Evolutionary conservation across 2,113 vertebrate genomes (phyloP).

Genomic region (Verasper variegatus): DNA sequence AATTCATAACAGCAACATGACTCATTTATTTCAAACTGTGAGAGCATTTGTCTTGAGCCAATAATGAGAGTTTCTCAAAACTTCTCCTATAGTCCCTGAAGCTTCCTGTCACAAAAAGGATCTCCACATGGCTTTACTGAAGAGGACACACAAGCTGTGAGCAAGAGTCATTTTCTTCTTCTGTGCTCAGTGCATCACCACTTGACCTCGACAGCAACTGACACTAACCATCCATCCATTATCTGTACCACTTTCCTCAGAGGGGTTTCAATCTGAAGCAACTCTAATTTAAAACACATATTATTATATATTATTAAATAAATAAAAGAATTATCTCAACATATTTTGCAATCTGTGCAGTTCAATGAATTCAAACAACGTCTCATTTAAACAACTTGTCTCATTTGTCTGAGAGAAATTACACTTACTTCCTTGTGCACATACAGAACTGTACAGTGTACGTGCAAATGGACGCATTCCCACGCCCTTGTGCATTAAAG

Average conservation of each 20-base stretch:
- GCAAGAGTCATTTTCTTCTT: too few species aligned
- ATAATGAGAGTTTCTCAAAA: neutral
- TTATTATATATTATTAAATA: too few species aligned
- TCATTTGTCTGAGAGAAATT: neutral
- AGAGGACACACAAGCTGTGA: too few species aligned
- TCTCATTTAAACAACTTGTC: too few species aligned
- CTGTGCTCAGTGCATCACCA: neutral
- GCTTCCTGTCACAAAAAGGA: constrained; percentile 14
- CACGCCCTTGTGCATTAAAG: neutral
- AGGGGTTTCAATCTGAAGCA: too few species aligned
- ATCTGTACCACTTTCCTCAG: too few species aligned
- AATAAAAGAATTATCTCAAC: too few species aligned
- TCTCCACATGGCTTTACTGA: constrained; percentile 1
- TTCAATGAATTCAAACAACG: too few species aligned
- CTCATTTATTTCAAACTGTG: neutral
- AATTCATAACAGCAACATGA: neutral
- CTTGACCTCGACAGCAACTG: neutral
- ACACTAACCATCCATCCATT: too few species aligned
- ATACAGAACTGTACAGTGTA: neutral
- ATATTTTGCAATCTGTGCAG: too few species aligned
- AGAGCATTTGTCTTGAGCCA: neutral
- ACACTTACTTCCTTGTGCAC: neutral
- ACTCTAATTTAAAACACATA: too few species aligned
- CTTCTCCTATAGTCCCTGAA: constrained; percentile 1
- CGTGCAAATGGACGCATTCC: neutral